Evolutionary conservation across 2,888 invertebrate genomes (phyloP), one percentile per base, ranked within the genome.

Genomic region (Ectemnius cavifrons): DNA sequence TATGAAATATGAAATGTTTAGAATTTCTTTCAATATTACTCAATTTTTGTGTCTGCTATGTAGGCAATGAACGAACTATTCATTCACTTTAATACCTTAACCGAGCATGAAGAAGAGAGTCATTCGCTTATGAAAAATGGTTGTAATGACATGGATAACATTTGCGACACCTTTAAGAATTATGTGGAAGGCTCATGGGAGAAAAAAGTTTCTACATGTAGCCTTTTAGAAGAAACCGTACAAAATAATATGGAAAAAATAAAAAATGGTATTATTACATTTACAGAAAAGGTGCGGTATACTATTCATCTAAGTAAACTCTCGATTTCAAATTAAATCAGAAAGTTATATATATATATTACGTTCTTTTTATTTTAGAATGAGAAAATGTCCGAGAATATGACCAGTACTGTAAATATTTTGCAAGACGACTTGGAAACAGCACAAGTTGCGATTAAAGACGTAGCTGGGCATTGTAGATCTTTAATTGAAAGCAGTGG

Each of bases 51-150:
- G 52, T 63, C 0, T 8, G 13, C 59, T 71, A 13, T 73, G 23
- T 75, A 88, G 88, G 79, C 77, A 60, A 83, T 89, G 59, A 78
- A 74, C 64, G 67, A 81, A 46, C 45, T 84, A 28, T 81, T 73
- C 75, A 23, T 67, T 20, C 79, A 86, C 47, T 85, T 74, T 16
- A 83, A 84, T 11, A 75, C 46, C 75, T 81, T 82, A 73, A 81
- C 63, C 52, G 75, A 70, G 58, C 77, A 69, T n/a, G 75, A 84
- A n/a, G 78, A 78, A 5, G 63, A 78, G 4, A 78, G 77, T 28
- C 76, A 80, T 57, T 72, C 77, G 5, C 45, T 77, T 6, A 78
- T 84, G 37, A 74, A 70, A 27, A 67, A 76, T 45, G 78, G 81
- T 16, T 81, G 87, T 67, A 66, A 73, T 75, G 61, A 76, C 52